Evolutionary conservation across 2,888 invertebrate species (phyloP).

Genomic region (Drosophila paranaensis): DNA sequence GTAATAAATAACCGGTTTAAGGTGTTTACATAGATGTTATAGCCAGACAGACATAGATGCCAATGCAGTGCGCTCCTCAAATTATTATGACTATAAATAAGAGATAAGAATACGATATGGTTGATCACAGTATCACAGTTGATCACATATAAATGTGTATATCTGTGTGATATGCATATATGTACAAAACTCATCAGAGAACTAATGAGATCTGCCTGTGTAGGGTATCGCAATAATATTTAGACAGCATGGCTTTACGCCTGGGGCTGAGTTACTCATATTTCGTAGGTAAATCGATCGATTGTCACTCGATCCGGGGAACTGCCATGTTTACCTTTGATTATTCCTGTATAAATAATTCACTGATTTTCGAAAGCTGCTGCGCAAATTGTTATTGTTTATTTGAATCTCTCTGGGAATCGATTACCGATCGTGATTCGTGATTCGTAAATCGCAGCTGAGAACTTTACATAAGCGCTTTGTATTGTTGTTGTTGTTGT

Average conservation of each 20-base stretch:
- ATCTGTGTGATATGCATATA: background rate
- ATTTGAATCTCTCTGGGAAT: conserved; percentile 6
- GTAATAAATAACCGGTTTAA: conserved; percentile 61
- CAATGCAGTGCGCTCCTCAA: conserved; percentile 21
- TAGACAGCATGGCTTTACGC: conserved; percentile 16
- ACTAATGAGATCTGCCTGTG: conserved; percentile 1
- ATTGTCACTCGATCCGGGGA: conserved; percentile 3
- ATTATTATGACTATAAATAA: background rate
- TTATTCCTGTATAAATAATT: conserved; percentile 18
- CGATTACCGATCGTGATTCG: conserved; percentile 23
- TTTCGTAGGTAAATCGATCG: background rate
- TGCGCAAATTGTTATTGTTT: conserved; percentile 56
- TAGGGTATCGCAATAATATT: conserved; percentile 8
- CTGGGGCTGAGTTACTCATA: background rate
- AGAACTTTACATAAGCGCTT: conserved; percentile 47
- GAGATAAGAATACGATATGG: background rate
- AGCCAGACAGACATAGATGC: conserved; percentile 2
- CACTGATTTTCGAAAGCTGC: conserved; percentile 42
- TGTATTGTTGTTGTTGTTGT: conserved; percentile 3
- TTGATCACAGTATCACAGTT: too few species aligned
- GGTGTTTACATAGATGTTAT: conserved; percentile 55
- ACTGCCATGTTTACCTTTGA: conserved; percentile 44
- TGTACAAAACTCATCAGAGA: background rate
- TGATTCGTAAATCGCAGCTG: conserved; percentile 12
- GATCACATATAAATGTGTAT: too few species aligned